Percentiles rank a stretch among this genome's conserved stretches.
phyloP scores from a whole-genome alignment of 2,113 vertebrate species.

The Rhodinocichla rosea region DNA sequence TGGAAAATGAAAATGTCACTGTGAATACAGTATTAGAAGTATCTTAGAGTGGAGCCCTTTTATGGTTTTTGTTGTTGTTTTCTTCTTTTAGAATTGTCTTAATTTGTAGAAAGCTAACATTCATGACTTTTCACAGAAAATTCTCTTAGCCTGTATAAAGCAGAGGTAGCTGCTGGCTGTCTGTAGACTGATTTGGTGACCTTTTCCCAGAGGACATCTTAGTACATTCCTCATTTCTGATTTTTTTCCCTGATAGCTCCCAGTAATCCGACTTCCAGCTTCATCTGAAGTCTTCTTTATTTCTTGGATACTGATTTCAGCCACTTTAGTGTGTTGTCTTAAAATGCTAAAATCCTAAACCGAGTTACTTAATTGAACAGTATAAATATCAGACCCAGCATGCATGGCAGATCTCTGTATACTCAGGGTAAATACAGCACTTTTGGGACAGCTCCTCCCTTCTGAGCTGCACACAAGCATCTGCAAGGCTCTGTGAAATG shows the following conservation, averaged over 20 bases:
- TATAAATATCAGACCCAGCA: not conserved
- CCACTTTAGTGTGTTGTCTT: not conserved
- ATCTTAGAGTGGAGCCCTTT: not conserved
- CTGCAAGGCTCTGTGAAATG: not conserved
- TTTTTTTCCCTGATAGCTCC: not conserved
- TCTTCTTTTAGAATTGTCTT: not conserved
- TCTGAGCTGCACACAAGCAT: rapidly evolving
- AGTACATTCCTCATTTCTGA: not conserved
- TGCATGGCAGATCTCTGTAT: not conserved
- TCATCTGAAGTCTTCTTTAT: not conserved
- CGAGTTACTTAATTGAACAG: not conserved
- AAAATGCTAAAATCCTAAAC: not conserved
- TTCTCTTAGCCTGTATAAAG: not conserved
- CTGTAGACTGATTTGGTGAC: not conserved
- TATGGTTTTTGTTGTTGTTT: not conserved
- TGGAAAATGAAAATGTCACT: not conserved
- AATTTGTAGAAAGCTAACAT: not conserved
- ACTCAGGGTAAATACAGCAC: not conserved
- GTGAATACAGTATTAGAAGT: not conserved
- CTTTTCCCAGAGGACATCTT: not conserved
- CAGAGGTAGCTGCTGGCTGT: not conserved
- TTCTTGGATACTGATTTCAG: not conserved
- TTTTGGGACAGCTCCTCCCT: not conserved
- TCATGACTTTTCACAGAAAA: not conserved
- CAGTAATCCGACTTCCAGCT: not conserved